Evolutionary conservation across 2,113 vertebrate species (phyloP).

Genomic region (Pontoporia blainvillei): DNA sequence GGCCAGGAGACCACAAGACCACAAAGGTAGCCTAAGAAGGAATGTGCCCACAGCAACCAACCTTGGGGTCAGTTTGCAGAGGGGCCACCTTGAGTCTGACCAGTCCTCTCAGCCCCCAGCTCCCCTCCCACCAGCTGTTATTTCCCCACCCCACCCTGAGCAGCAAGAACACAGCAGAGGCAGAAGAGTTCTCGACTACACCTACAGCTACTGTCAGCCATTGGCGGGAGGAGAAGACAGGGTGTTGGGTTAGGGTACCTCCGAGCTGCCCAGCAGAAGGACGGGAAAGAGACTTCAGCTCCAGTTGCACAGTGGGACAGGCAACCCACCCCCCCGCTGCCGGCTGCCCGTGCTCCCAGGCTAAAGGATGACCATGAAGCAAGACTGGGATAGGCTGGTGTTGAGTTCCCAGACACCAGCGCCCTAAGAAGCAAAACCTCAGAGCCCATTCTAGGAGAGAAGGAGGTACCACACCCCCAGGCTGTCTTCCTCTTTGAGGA

Average conservation of each 20-base stretch:
- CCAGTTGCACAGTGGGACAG: neutral
- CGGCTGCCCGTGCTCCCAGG: slow-evolving; percentile 16
- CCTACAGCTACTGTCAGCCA: slow-evolving; percentile 69
- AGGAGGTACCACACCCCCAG: slow-evolving; percentile 59
- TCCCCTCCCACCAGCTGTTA: slow-evolving; percentile 50
- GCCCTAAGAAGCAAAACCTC: slow-evolving; percentile 21
- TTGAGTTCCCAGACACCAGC: slow-evolving; percentile 26
- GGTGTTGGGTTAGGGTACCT: slow-evolving; percentile 70
- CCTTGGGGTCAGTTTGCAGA: slow-evolving; percentile 28
- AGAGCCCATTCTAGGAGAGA: slow-evolving; percentile 7
- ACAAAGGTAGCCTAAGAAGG: slow-evolving; percentile 25
- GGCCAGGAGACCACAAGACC: slow-evolving; percentile 43
- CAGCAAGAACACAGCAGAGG: slow-evolving; percentile 68
- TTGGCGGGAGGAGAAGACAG: slow-evolving; percentile 49
- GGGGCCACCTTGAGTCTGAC: slow-evolving; percentile 41
- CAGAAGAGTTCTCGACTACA: slow-evolving; percentile 56
- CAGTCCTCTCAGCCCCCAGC: slow-evolving; percentile 52
- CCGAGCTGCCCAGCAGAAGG: slow-evolving; percentile 63
- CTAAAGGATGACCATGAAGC: slow-evolving; percentile 25
- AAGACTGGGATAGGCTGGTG: neutral
- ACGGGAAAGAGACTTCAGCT: slow-evolving; percentile 8
- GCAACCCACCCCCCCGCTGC: neutral
- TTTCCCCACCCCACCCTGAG: slow-evolving; percentile 31
- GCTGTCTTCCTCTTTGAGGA: slow-evolving; percentile 55
- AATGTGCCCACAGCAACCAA: neutral